These are phyloP conservation scores for Potorous gilbertii DNA, from an alignment of 2,797 vertebrate species.

Conservation along the genomic window DNA sequence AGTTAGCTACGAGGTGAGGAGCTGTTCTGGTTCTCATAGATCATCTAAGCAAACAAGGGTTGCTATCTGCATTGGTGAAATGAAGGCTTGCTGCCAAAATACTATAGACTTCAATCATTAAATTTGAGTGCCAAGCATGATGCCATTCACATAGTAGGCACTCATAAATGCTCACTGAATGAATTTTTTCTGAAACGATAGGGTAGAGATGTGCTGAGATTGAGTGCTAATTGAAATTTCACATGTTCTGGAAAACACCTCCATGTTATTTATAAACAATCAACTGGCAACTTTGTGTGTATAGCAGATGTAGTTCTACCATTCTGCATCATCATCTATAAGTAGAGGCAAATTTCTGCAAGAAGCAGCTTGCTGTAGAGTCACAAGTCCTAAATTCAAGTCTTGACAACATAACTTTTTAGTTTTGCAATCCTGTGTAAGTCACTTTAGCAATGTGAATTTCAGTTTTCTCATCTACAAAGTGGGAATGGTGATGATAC, in stretches of 20 bases:
- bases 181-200: neutral
- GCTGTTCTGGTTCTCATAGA: neutral
- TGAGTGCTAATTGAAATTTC: neutral
- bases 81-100: neutral
- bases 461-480: neutral
- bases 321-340: neutral
- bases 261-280: slow-evolving; percentile 5
- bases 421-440: neutral
- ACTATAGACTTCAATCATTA: neutral
- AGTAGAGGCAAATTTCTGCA: neutral
- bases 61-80: neutral
- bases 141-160: neutral
- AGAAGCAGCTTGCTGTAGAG: neutral
- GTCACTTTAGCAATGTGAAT: neutral
- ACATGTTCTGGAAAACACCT: neutral
- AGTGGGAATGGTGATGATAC: neutral
- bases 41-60: neutral
- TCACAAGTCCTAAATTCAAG: neutral
- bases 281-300: neutral
- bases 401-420: neutral
- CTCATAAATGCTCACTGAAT: neutral
- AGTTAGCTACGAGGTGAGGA: neutral
- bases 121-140: neutral
- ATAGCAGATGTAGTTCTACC: neutral
- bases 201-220: slow-evolving; percentile 3